A percentile compares a stretch with the other conserved stretches of the same genome.
Evolutionary conservation across 53 echinoderm and acorn worm species (phyloP).

Genomic region (Arbacia lixula): DNA sequence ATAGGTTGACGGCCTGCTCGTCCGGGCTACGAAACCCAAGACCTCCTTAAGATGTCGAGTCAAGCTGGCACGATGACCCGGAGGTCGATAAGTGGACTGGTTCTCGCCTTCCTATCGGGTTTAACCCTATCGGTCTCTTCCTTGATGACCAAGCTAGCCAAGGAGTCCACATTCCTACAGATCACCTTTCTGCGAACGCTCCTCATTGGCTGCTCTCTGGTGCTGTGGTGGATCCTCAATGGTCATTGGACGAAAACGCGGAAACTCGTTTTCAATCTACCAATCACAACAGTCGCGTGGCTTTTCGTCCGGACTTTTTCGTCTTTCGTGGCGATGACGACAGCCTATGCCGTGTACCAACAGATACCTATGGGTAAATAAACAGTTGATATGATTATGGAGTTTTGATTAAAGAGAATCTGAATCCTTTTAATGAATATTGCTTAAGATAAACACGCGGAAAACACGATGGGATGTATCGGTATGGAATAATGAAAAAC

Average conservation of each 20-base stretch:
- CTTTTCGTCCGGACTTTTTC: constrained; percentile 17
- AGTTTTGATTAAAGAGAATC: too few relatives aligned
- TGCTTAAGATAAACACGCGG: too few relatives aligned
- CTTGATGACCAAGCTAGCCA: constrained; percentile 31
- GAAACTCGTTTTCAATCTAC: neutral
- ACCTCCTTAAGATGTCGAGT: too few relatives aligned
- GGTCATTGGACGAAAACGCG: constrained; percentile 23
- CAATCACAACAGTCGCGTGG: constrained; percentile 37
- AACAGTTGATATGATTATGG: neutral
- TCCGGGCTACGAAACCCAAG: too few relatives aligned
- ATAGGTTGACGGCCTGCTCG: too few relatives aligned
- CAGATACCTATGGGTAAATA: constrained; percentile 31
- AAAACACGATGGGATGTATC: too few relatives aligned
- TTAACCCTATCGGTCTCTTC: constrained; percentile 18
- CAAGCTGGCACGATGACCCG: too few relatives aligned
- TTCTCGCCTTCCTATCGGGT: constrained; percentile 23
- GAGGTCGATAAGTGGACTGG: constrained; percentile 26
- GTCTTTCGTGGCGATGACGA: constrained; percentile 16
- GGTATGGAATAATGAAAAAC: too few relatives aligned
- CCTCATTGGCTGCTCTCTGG: constrained; percentile 24
- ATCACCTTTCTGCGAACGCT: constrained; percentile 18
- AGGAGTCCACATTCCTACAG: constrained; percentile 6
- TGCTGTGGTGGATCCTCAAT: neutral
- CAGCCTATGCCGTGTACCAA: constrained; percentile 18
- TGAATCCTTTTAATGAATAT: too few relatives aligned